Evolutionary conservation across 2,888 invertebrate species (phyloP).

Genomic region (Apodemia hepburni): DNA sequence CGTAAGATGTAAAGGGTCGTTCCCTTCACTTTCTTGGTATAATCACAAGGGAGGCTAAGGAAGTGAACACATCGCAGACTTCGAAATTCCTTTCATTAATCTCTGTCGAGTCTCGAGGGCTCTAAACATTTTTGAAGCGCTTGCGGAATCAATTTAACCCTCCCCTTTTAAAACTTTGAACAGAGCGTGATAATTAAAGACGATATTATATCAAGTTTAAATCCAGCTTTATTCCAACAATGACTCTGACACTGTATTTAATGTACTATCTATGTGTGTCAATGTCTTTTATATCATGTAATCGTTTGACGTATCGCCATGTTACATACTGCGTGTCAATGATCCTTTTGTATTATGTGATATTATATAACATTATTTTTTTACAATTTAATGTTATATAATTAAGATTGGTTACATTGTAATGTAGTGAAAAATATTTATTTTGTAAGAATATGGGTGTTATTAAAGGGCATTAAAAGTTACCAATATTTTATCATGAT

Average conservation of each 20-base stretch:
- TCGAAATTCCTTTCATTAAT: conserved; percentile 74
- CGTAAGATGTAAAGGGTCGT: conserved; percentile 42
- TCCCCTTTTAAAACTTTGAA: conserved; percentile 59
- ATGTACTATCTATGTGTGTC: conserved; percentile 33
- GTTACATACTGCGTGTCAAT: conserved; percentile 17
- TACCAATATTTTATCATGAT: too few relatives aligned
- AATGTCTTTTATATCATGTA: conserved; percentile 27
- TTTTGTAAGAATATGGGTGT: too few relatives aligned
- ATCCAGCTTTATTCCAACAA: conserved; percentile 35
- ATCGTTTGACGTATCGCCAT: conserved; percentile 14
- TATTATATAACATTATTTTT: background rate
- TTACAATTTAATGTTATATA: background rate
- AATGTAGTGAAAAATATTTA: too few relatives aligned
- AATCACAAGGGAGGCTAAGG: conserved; percentile 46
- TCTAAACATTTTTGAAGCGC: conserved; percentile 71
- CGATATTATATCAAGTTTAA: conserved; percentile 65
- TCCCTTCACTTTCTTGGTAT: conserved; percentile 59
- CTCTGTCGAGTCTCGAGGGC: conserved; percentile 59
- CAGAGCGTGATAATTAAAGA: conserved; percentile 64
- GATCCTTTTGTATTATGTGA: background rate
- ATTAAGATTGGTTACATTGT: too few relatives aligned
- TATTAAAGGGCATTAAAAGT: too few relatives aligned
- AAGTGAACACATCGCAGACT: conserved; percentile 53
- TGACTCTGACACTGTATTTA: conserved; percentile 42
- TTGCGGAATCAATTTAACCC: conserved; percentile 72